phyloP scores from a whole-genome alignment of 2,797 vertebrate species.

The Anguilla megastoma region DNA sequence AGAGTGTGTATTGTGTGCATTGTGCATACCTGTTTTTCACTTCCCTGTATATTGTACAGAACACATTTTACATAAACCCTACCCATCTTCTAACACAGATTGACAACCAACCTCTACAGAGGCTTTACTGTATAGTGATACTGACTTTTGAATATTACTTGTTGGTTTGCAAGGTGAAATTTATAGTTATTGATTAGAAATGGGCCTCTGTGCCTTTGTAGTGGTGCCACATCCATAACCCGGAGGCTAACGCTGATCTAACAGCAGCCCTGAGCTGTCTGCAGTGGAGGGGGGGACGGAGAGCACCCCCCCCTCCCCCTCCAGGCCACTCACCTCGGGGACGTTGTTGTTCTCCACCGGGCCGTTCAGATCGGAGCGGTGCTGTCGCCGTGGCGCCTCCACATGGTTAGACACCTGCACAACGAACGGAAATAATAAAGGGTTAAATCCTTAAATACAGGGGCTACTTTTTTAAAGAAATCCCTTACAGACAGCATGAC shows the following conservation, averaged over 20 bases:
- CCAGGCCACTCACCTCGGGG: slow-evolving; percentile 76
- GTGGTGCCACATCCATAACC: not conserved
- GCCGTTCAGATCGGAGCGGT: slow-evolving; percentile 95
- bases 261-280: not conserved
- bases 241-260: not conserved
- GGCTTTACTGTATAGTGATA: not conserved
- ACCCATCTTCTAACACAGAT: not conserved
- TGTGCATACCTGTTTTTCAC: not conserved
- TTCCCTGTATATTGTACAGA: not conserved
- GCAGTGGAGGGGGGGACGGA: not conserved
- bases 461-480: not conserved
- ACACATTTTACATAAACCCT: not conserved
- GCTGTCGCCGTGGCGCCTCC: slow-evolving; percentile 91
- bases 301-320: not conserved
- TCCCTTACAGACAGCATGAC: not conserved
- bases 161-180: not conserved
- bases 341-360: slow-evolving; percentile 92
- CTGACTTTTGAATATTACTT: too few relatives aligned
- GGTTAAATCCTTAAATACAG: not conserved
- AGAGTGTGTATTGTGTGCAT: not conserved
- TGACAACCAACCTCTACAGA: not conserved
- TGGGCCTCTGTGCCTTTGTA: not conserved
- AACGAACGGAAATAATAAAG: slow-evolving; percentile 14
- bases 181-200: not conserved
- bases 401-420: slow-evolving; percentile 83